Evolutionary conservation across 2,797 vertebrate genomes (phyloP), one percentile per base, ranked within the genome.

Genomic region (Alcedo atthis): DNA sequence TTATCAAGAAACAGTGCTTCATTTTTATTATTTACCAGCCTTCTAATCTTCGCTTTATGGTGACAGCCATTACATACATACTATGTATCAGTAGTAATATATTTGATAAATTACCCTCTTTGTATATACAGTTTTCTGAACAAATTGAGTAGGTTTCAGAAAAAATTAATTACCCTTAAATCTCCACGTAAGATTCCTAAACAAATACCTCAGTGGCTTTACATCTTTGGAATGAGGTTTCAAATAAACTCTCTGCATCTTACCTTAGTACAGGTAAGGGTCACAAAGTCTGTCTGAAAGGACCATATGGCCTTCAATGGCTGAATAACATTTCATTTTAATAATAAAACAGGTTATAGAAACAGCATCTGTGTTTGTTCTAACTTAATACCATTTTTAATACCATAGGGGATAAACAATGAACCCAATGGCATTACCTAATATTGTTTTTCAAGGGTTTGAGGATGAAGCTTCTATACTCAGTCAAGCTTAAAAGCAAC

Each of bases 21-120:
- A 82, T 87, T 96, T 95, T 94, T 93, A 92, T 89, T 95, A 94
- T 88, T 95, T 97, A 92, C 81, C 90, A 87, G 85, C 45, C 69
- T 84, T 77, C 87, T 88, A 94, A 94, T 94, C 62, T 81, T 79
- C 62, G 80, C 51, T 94, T 90, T 84, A 84, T 43, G 75, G 33
- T 62, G 33, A 88, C 40, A 78, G 75, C 32, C 88, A 83, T 92
- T 94, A 80, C 61, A 87, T 16, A 87, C 68, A 89, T 67, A 40
- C 28, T 51, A 67, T 1, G 1, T 42, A 89, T 83, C 69, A 68
- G 61, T 35, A 92, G 68, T 40, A 89, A 76, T 57, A 30, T 3
- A 83, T 55, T 88, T 95, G 88, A 96, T 45, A 69, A 94, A 96
- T 77, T 77, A 92, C 10, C 10, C 74, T 74, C 26, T 74, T 87